Conservation (phyloP, 1,140 invertebrate genomes). For the Phymorhynchus buccinoides region DNA sequence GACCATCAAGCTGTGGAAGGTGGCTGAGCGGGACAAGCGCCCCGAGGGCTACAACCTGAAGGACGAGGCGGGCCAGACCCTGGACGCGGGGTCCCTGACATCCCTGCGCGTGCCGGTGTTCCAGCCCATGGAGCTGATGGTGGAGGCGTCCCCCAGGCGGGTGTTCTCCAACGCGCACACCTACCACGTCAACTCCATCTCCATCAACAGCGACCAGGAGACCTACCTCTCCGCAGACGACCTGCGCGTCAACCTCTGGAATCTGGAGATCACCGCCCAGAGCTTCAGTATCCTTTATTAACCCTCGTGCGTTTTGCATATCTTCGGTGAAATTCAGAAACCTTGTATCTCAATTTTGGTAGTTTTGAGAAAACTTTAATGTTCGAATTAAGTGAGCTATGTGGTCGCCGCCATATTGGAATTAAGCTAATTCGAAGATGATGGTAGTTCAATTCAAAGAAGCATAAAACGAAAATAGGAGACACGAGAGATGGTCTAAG, state of each 20-base stretch:
- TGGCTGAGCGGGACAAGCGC: constrained; percentile 92
- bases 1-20: constrained; percentile 89
- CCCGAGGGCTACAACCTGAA: constrained; percentile 94
- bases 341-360: too few relatives aligned
- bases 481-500: too few relatives aligned
- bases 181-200: constrained; percentile 99
- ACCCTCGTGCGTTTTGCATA: too few relatives aligned
- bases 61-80: constrained; percentile 90
- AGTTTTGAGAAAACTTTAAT: too few relatives aligned
- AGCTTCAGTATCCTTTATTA: constrained; percentile 92
- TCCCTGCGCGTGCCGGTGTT: constrained; percentile 91
- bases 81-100: constrained; percentile 88
- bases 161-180: constrained; percentile 99
- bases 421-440: too few relatives aligned
- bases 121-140: constrained; percentile 94
- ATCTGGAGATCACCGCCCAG: constrained; percentile 99
- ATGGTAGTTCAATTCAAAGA: too few relatives aligned
- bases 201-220: constrained; percentile 99
- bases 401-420: too few relatives aligned
- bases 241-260: constrained; percentile 98
- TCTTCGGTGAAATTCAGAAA: too few relatives aligned
- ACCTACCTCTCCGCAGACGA: constrained; percentile 99
- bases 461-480: too few relatives aligned
- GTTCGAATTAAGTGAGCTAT: too few relatives aligned
- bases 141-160: constrained; percentile 96